A percentile compares a stretch with the other conserved stretches of the same genome.
Conservation (phyloP, 1,140 invertebrate genomes). For the Diprion similis region DNA sequence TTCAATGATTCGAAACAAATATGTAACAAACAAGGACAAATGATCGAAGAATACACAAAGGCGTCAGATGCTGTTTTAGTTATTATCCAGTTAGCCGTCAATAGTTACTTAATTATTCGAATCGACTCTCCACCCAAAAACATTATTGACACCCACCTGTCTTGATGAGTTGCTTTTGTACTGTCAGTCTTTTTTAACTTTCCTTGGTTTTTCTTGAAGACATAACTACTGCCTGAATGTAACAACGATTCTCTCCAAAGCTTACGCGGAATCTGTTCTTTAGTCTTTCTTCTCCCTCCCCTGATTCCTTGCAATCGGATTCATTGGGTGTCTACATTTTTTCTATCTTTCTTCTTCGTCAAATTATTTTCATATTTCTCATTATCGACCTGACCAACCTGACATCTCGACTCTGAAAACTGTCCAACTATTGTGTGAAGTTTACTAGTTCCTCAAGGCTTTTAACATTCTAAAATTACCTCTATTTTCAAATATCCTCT, state of each 20-base stretch:
- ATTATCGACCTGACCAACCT: constrained; percentile 7
- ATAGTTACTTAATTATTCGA: neutral
- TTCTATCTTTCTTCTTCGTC: neutral
- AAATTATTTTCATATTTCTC: constrained; percentile 4
- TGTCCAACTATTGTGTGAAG: neutral
- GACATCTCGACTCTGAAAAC: constrained; percentile 9
- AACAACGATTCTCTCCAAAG: neutral
- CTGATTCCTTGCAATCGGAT: neutral
- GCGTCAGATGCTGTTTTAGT: neutral
- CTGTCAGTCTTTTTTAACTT: neutral
- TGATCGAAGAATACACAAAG: neutral
- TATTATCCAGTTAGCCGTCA: neutral
- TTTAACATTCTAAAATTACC: too few species aligned
- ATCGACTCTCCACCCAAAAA: constrained; percentile 14
- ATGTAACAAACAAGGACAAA: too few species aligned
- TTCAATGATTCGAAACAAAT: too few species aligned
- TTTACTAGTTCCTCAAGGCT: too few species aligned
- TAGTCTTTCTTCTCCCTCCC: neutral
- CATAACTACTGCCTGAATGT: neutral
- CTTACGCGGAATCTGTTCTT: neutral
- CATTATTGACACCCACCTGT: neutral
- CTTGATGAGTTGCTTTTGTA: constrained; percentile 9
- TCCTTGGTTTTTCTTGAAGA: neutral
- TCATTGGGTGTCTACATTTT: neutral
- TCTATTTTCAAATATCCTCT: too few species aligned